Conservation (phyloP, 2,113 vertebrate species). For the Eptatretus burgeri region DNA sequence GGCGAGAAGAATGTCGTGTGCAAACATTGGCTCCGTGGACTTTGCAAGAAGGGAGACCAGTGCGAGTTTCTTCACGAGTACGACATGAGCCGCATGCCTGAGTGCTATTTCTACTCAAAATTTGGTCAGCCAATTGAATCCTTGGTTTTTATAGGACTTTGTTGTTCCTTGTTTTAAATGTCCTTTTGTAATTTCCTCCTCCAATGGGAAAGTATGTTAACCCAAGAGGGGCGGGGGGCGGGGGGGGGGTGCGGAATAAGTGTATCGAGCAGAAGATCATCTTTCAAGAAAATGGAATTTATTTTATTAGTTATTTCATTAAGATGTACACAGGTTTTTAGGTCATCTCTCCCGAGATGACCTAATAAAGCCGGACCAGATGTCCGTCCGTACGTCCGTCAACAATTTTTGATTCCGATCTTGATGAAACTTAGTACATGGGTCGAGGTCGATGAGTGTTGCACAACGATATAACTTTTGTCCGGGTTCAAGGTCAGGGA, state of each 20-base stretch:
- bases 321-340: neutral
- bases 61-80: conserved; percentile 94
- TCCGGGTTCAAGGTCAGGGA: too few relatives aligned
- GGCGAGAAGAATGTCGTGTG: conserved; percentile 96
- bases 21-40: conserved; percentile 85
- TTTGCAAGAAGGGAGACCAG: conserved; percentile 97
- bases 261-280: neutral
- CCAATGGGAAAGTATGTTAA: neutral
- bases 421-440: too few relatives aligned
- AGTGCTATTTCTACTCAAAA: conserved; percentile 99
- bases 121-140: conserved; percentile 29
- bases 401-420: too few relatives aligned
- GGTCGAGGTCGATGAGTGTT: too few relatives aligned
- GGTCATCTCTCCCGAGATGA: too few relatives aligned
- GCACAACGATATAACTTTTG: too few relatives aligned
- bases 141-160: too few relatives aligned
- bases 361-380: too few relatives aligned
- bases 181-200: too few relatives aligned
- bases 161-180: too few relatives aligned
- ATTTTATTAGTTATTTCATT: neutral
- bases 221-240: neutral
- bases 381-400: too few relatives aligned
- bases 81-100: conserved; percentile 99
- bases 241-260: conserved; percentile 9
- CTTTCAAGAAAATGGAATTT: neutral